Conservation (phyloP, 2,888 invertebrate species). For the Callosobruchus maculatus region DNA sequence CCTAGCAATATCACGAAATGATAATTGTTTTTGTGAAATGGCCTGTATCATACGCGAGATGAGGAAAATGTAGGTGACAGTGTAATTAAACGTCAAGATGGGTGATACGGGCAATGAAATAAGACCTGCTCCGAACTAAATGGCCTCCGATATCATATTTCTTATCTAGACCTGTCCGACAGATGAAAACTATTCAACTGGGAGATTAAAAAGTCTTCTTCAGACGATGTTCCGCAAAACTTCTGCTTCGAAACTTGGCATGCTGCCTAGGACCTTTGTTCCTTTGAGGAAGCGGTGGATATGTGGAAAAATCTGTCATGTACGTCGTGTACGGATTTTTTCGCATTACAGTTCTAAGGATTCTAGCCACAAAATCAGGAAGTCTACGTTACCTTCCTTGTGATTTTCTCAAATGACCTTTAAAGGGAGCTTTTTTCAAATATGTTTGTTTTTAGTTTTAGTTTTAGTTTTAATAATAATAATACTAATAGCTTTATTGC, state of each 20-base stretch:
- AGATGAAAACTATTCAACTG: not conserved
- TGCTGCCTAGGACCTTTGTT: not conserved
- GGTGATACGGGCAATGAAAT: not conserved
- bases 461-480: no score
- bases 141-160: not conserved
- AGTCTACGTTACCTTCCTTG: no score
- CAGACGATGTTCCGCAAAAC: no score
- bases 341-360: no score
- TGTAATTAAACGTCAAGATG: not conserved
- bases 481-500: no score
- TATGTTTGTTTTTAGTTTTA: no score
- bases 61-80: not conserved
- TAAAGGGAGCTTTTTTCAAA: no score
- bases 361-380: no score
- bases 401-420: no score
- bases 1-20: not conserved
- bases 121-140: not conserved
- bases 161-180: not conserved
- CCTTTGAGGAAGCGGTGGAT: not conserved
- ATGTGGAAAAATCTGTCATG: no score
- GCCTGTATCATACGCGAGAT: not conserved
- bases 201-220: not conserved
- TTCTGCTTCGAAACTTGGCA: not conserved
- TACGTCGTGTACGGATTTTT: no score
- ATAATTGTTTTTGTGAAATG: not conserved